Conservation (phyloP, 37 sponge, comb jelly and placozoan genomes). For the Oopsacas minuta region DNA sequence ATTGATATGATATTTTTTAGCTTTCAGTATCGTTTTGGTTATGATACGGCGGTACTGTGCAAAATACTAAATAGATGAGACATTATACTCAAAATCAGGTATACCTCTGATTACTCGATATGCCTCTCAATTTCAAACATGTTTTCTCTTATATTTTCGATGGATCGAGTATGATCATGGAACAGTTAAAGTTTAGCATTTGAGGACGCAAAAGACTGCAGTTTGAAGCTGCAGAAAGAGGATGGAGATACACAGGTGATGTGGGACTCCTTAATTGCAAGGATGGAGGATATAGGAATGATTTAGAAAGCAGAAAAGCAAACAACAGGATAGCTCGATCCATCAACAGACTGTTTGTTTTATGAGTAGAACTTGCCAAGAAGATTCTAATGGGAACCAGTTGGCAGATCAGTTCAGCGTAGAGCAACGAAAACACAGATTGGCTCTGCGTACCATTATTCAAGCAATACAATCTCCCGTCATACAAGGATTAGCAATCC, state of each 20-base stretch:
- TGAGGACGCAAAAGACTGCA: not conserved
- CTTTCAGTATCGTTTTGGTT: not conserved
- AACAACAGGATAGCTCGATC: slow-evolving; percentile 1
- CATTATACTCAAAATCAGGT: not conserved
- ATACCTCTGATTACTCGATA: not conserved
- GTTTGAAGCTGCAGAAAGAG: not conserved
- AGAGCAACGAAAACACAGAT: not conserved
- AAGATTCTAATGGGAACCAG: not conserved
- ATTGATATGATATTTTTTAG: not conserved
- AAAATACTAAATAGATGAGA: not conserved
- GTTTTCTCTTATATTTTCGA: not conserved
- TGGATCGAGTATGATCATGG: not conserved
- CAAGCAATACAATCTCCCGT: not conserved
- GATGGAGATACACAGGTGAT: not conserved
- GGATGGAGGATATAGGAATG: not conserved
- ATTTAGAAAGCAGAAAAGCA: not conserved
- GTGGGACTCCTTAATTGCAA: not conserved
- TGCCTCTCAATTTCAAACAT: not conserved
- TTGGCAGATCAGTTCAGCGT: not conserved
- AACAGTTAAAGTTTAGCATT: slow-evolving; percentile 4
- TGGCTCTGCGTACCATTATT: not conserved
- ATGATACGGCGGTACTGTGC: not conserved
- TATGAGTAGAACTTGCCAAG: not conserved
- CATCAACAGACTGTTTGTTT: not conserved
- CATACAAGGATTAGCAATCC: too few species aligned